Percentiles rank a stretch among this genome's conserved stretches.
Conservation (phyloP, 2,888 invertebrate genomes). For the Autographa pulchrina region DNA sequence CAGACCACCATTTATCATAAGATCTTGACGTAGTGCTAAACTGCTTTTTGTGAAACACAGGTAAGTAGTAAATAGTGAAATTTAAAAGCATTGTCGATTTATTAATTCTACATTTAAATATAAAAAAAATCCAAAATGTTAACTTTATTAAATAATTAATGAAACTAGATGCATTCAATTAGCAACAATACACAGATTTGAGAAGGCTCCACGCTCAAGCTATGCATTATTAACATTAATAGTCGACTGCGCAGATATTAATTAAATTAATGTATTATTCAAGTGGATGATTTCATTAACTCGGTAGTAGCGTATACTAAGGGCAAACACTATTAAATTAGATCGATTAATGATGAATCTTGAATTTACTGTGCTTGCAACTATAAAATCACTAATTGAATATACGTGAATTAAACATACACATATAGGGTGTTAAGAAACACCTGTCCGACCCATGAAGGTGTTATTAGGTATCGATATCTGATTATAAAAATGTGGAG, state of each 20-base stretch:
- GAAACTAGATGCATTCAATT: not conserved
- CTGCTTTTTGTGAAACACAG: too few species aligned
- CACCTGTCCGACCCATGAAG: too few species aligned
- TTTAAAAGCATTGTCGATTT: too few species aligned
- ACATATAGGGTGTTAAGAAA: too few species aligned
- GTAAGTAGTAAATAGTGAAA: too few species aligned
- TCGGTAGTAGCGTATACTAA: slow-evolving; percentile 4
- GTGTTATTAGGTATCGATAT: too few species aligned
- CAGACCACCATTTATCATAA: too few species aligned
- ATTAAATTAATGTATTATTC: slow-evolving; percentile 4
- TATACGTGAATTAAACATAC: too few species aligned
- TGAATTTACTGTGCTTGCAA: not conserved
- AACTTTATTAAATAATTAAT: not conserved
- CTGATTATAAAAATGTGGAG: too few species aligned
- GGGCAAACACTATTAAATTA: slow-evolving; percentile 4
- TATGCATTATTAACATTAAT: not conserved
- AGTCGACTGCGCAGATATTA: slow-evolving; percentile 3
- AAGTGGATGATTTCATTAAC: not conserved
- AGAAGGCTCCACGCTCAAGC: not conserved
- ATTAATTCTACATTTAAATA: too few species aligned
- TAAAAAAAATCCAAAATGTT: not conserved
- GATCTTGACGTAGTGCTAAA: too few species aligned
- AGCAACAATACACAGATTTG: not conserved
- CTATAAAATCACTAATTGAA: not conserved
- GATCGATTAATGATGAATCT: slow-evolving; percentile 1